Evolutionary conservation across 2,113 vertebrate genomes (phyloP), one percentile per base, ranked within the genome.

Genomic region (Zapus hudsonius): DNA sequence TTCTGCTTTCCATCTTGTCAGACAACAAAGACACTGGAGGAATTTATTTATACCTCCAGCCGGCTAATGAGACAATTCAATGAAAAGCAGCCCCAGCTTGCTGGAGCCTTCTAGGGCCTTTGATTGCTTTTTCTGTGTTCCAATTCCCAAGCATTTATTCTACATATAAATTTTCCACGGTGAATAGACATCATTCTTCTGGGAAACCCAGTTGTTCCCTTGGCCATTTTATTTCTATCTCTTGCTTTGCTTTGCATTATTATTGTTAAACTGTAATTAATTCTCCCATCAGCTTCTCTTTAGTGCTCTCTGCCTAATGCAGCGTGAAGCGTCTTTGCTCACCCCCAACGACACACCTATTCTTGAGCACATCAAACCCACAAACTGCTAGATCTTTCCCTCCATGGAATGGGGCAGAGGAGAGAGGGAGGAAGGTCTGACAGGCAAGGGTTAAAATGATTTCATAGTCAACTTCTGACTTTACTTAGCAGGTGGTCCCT

Each of bases 241-340:
- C 97, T 95, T 96, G 82, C 96, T 98, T 98, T 98, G 96, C 97
- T 96, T 97, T 97, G 97, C 97, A 97, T 97, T 97, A 97, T 98
- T 97, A 95, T 93, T 95, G 96, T 96, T 97, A 97, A 98, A 97
- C 97, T 95, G 97, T 97, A 98, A 98, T 98, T 97, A 98, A 98
- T 98, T 97, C 97, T 97, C 95, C 96, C 96, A 97, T 98, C 97
- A 98, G 97, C 96, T 96, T 97, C 97, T 97, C 92, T 97, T 98
- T 97, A 98, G 96, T 40, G 87, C 87, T 83, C 95, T 96, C 27
- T 95, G 95, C 83, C 97, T 97, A 98, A 97, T 96, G 96, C 72
- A 75, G 87, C 66, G 25, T 47, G 6, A 95, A 15, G 96, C 93
- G 95, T 96, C 97, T 95, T 96, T 59, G 59, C 94, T 97, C 57